Conservation (phyloP, 2,113 vertebrate species). For the Cyanocitta stelleri region DNA sequence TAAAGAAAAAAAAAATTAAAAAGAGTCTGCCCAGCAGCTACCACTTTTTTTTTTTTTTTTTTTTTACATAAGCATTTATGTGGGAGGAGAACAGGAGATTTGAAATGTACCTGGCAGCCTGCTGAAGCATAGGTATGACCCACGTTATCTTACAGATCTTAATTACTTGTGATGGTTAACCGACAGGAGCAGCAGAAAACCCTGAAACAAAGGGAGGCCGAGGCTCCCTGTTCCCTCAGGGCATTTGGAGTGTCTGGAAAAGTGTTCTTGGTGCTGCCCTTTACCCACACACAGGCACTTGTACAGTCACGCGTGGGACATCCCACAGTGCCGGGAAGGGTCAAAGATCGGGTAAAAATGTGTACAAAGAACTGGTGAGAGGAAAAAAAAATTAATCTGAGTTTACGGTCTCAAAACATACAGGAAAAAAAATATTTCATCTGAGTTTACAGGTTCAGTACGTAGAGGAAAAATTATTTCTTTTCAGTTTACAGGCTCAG, state of each 20-base stretch:
- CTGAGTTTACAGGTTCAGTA: background rate
- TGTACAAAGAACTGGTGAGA: background rate
- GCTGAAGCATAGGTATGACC: background rate
- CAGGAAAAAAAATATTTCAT: background rate
- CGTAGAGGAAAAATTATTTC: background rate
- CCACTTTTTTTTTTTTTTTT: background rate
- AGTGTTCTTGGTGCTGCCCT: background rate
- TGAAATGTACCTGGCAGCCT: background rate
- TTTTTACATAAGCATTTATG: conserved; percentile 11
- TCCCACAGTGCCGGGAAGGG: background rate
- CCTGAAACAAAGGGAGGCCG: background rate
- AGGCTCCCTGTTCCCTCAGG: background rate
- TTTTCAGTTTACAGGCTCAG: background rate
- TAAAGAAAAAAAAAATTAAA: background rate
- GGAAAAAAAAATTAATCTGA: background rate
- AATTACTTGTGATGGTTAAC: conserved; percentile 53
- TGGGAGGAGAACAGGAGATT: conserved; percentile 16
- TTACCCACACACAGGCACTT: background rate
- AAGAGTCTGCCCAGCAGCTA: background rate
- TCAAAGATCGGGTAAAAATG: background rate
- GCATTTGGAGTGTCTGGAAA: background rate
- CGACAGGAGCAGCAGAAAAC: background rate
- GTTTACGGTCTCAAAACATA: background rate
- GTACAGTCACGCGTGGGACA: background rate
- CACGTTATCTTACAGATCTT: background rate